These are phyloP conservation scores for Onychostoma macrolepis DNA, from an alignment of 2,113 vertebrate species.

Conservation along the genomic window DNA sequence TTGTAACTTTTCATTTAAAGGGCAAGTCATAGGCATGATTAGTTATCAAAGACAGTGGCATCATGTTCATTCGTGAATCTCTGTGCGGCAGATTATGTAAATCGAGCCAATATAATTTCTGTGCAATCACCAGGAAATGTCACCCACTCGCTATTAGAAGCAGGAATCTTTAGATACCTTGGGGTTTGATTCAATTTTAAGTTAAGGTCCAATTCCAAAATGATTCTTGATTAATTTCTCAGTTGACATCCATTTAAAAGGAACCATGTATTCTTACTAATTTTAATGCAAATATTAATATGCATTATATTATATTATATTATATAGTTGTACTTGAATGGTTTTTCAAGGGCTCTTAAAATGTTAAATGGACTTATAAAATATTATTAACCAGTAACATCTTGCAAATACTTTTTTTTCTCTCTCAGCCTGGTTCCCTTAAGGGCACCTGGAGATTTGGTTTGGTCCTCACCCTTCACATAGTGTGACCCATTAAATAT, in stretches of 20 bases:
- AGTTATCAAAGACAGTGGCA: constrained; percentile 29
- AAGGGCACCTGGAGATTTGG: no score
- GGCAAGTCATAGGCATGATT: constrained; percentile 12
- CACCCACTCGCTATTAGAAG: not conserved
- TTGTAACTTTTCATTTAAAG: constrained; percentile 43
- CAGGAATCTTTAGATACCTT: not conserved
- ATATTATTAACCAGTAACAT: not conserved
- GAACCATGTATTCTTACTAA: not conserved
- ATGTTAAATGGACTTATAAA: not conserved
- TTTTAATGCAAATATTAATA: no score
- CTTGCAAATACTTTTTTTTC: no score
- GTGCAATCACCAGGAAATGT: constrained; percentile 20
- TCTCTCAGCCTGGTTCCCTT: no score
- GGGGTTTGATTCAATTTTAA: not conserved
- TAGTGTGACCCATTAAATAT: no score
- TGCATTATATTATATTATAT: no score
- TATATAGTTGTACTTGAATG: no score
- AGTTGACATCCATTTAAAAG: not conserved
- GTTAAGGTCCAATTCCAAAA: not conserved
- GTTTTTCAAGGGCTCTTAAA: no score
- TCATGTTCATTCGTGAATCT: not conserved
- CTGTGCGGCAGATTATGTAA: constrained; percentile 10
- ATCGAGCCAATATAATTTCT: constrained; percentile 1
- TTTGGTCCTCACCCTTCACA: no score
- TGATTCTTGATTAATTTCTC: not conserved